Conservation (phyloP, 2,113 vertebrate genomes). For the Dasyurus viverrinus region DNA sequence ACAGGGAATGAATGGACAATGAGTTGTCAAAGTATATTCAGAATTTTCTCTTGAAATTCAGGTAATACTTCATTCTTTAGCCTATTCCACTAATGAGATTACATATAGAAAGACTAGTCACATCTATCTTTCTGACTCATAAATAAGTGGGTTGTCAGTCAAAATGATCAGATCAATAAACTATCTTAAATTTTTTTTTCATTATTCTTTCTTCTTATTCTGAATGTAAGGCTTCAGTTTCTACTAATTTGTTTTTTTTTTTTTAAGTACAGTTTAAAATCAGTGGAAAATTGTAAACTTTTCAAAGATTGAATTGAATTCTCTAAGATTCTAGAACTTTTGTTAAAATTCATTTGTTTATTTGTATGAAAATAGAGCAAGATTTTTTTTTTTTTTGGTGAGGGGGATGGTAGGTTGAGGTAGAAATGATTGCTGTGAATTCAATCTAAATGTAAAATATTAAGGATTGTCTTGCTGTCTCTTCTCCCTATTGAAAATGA, state of each 20-base stretch:
- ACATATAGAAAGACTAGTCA: not conserved
- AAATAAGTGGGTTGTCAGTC: not conserved
- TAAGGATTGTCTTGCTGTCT: not conserved
- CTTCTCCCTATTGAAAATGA: constrained; percentile 22
- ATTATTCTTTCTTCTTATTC: not conserved
- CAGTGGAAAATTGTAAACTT: not conserved
- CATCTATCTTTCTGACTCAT: not conserved
- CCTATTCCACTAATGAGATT: not conserved
- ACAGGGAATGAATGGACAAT: not conserved
- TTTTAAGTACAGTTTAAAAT: not conserved
- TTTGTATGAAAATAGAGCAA: not conserved
- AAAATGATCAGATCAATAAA: not conserved
- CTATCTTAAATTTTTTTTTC: not conserved
- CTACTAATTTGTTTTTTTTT: not conserved
- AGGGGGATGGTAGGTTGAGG: not conserved
- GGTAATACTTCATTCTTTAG: not conserved
- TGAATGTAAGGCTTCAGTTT: not conserved
- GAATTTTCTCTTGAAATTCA: not conserved
- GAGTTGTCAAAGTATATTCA: not conserved
- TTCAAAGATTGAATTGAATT: not conserved
- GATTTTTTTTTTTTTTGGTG: not conserved
- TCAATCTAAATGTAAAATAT: not conserved
- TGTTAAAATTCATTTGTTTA: not conserved
- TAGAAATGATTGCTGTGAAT: not conserved
- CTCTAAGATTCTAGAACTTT: not conserved